Evolutionary conservation across 2,113 vertebrate species (phyloP).

Genomic region (Porphyrio hochstetteri): DNA sequence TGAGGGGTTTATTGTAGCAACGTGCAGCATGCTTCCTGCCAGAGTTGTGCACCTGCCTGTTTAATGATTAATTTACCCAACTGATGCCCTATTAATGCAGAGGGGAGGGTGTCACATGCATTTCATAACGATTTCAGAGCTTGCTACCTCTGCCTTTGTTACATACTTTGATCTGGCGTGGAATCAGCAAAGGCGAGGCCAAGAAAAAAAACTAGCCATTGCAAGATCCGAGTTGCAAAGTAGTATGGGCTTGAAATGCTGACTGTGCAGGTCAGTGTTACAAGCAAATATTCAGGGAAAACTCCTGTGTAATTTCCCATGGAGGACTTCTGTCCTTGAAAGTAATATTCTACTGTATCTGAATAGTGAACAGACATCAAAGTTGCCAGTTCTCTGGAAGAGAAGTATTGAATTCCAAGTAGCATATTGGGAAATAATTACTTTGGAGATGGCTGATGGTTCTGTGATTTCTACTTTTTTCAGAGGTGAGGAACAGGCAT

Average conservation of each 20-base stretch:
- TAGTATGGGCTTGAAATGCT: background rate
- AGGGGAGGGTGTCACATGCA: background rate
- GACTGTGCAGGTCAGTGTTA: background rate
- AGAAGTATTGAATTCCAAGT: background rate
- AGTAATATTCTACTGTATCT: background rate
- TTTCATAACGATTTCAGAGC: background rate
- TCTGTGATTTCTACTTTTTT: background rate
- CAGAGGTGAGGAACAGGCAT: background rate
- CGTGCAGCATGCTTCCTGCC: background rate
- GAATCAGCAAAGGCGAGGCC: background rate
- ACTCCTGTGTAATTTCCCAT: background rate
- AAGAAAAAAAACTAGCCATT: background rate
- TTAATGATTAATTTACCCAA: conserved; percentile 2
- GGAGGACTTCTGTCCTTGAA: background rate
- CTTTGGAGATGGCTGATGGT: background rate
- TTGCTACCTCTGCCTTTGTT: background rate
- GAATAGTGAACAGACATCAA: fast-evolving
- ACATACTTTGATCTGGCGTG: background rate
- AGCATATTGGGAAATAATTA: background rate
- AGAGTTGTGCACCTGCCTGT: background rate
- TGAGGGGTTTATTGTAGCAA: background rate
- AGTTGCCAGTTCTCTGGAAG: background rate
- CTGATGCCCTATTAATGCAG: background rate
- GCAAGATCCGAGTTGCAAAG: background rate
- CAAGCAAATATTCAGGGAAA: background rate